phyloP scores from a whole-genome alignment of 1,140 invertebrate genomes.

The Wiebesia pumilae region DNA sequence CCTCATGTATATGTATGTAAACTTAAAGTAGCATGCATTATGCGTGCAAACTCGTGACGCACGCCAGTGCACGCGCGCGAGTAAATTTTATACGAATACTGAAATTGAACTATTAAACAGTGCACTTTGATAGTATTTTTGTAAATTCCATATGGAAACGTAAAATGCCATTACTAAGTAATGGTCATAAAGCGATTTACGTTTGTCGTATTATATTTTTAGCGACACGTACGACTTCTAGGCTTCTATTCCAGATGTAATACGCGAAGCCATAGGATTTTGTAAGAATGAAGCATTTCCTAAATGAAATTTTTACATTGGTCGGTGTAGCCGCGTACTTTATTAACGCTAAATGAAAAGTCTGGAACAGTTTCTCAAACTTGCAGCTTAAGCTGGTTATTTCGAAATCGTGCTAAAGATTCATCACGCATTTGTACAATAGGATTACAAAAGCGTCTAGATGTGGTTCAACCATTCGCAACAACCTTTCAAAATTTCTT shows the following conservation, averaged over 20 bases:
- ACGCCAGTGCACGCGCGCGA: background rate
- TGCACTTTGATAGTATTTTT: background rate
- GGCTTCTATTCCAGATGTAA: too few relatives aligned
- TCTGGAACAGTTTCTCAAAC: background rate
- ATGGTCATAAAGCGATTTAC: background rate
- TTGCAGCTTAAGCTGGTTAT: background rate
- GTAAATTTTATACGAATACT: background rate
- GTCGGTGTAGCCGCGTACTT: background rate
- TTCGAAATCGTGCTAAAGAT: background rate
- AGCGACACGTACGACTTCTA: too few relatives aligned
- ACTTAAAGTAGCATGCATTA: background rate
- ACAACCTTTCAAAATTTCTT: too few relatives aligned
- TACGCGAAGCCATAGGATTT: background rate
- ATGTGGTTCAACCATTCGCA: too few relatives aligned
- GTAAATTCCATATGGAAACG: background rate
- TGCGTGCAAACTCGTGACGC: background rate
- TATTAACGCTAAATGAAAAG: constrained; percentile 8
- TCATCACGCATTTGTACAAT: too few relatives aligned
- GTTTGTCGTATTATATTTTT: too few relatives aligned
- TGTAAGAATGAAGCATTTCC: background rate
- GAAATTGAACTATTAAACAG: background rate
- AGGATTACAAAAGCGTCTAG: too few relatives aligned
- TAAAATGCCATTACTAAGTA: background rate
- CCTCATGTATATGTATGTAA: too few relatives aligned
- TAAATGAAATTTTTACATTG: background rate